Evolutionary conservation across 2,797 vertebrate genomes (phyloP).

Genomic region (Coregonus suidteri): DNA sequence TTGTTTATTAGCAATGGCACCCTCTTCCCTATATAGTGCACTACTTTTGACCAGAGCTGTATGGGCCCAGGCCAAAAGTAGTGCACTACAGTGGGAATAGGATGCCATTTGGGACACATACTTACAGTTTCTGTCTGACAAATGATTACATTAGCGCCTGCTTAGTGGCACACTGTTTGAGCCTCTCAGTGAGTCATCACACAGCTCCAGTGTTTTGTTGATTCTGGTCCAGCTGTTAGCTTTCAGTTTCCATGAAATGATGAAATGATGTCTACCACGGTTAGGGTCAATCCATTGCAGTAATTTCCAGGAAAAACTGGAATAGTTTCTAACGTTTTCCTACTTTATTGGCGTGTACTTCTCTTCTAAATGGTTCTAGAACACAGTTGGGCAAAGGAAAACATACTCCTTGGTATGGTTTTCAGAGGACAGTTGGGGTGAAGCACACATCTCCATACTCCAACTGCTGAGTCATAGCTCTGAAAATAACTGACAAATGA

Average conservation of each 20-base stretch:
- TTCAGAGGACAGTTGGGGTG: slow-evolving; percentile 2
- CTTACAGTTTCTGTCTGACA: not conserved
- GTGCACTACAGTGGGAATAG: not conserved
- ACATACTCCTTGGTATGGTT: not conserved
- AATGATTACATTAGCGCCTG: not conserved
- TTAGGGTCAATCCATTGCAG: not conserved
- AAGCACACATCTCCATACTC: not conserved
- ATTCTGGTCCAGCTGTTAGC: not conserved
- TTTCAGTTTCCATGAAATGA: not conserved
- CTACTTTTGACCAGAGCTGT: too few relatives aligned
- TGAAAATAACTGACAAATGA: slow-evolving; percentile 33
- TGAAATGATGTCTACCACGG: not conserved
- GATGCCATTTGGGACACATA: not conserved
- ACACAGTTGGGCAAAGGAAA: not conserved
- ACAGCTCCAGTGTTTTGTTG: not conserved
- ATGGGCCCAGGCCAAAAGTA: not conserved
- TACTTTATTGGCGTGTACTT: too few relatives aligned
- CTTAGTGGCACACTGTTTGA: not conserved
- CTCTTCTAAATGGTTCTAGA: too few relatives aligned
- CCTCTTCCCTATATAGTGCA: too few relatives aligned
- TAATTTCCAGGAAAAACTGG: not conserved
- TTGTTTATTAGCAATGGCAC: too few relatives aligned
- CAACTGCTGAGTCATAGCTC: slow-evolving; percentile 24
- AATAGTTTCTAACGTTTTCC: not conserved
- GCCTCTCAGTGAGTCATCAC: not conserved